Evolutionary conservation across 2,888 invertebrate species (phyloP).

Genomic region (Stenchaetothrips biformis): DNA sequence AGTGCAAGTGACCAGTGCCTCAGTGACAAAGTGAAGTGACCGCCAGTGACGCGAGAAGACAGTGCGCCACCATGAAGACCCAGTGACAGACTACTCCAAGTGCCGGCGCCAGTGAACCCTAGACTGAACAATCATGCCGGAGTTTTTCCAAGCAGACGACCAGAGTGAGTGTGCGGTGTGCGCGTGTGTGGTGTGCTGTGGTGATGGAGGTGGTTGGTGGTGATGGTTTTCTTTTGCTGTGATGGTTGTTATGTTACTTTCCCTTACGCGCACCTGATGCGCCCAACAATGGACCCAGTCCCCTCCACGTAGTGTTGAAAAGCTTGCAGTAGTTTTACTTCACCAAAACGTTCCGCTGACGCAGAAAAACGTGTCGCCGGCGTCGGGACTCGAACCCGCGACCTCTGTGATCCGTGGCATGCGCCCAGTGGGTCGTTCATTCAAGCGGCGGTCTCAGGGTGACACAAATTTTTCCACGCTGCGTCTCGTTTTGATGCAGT

Average conservation of each 20-base stretch:
- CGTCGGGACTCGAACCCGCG: too few relatives aligned
- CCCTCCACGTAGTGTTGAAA: too few relatives aligned
- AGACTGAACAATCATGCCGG: not conserved
- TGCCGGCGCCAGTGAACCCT: not conserved
- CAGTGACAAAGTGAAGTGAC: not conserved
- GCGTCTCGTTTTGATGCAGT: too few relatives aligned
- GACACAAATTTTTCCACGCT: too few relatives aligned
- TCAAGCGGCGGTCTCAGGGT: too few relatives aligned
- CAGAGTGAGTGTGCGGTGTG: constrained; percentile 9
- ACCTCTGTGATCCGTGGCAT: too few relatives aligned
- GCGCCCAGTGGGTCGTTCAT: too few relatives aligned
- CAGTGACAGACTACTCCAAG: not conserved
- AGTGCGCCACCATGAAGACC: not conserved
- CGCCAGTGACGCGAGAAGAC: not conserved
- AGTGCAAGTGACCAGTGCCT: not conserved
- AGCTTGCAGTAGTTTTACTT: too few relatives aligned
- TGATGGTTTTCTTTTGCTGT: not conserved
- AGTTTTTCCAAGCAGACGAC: constrained; percentile 9
- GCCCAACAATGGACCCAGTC: too few relatives aligned
- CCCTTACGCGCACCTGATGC: too few relatives aligned
- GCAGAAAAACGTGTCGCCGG: too few relatives aligned
- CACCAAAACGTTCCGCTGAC: too few relatives aligned
- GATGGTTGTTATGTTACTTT: not conserved
- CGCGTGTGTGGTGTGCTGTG: not conserved
- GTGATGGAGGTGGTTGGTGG: not conserved